A percentile compares a stretch with the other conserved stretches of the same genome.
These are phyloP conservation scores for Sardina pilchardus DNA, from an alignment of 2,113 vertebrate species.

Conservation along the genomic window DNA sequence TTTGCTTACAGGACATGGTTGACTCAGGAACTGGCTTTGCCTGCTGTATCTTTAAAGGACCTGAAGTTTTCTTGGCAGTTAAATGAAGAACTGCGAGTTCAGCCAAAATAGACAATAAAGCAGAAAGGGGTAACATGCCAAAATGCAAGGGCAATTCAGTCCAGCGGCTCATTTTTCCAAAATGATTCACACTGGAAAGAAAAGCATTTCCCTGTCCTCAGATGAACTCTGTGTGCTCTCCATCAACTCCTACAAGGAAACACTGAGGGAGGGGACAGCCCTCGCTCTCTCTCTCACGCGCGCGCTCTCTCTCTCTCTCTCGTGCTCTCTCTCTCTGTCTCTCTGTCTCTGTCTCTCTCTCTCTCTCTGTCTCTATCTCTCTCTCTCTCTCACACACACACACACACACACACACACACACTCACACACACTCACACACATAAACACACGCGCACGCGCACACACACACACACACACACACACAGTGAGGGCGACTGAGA, in stretches of 20 bases:
- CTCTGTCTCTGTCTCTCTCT: too few species aligned
- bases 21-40: constrained; percentile 79
- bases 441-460: too few species aligned
- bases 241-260: constrained; percentile 69
- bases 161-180: constrained; percentile 83
- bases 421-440: too few species aligned
- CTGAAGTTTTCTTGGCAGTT: constrained; percentile 81
- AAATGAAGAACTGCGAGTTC: constrained; percentile 80
- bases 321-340: too few species aligned
- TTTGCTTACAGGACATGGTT: constrained; percentile 76
- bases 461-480: neutral
- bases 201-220: constrained; percentile 82
- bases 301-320: constrained; percentile 11
- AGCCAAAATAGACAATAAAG: constrained; percentile 95
- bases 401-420: too few species aligned
- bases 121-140: constrained; percentile 82
- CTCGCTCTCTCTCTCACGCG: constrained; percentile 19
- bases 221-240: constrained; percentile 81
- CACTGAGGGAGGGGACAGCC: constrained; percentile 53
- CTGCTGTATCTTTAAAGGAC: constrained; percentile 83
- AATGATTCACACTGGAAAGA: constrained; percentile 84
- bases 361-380: too few species aligned
- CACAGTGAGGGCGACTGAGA: neutral
- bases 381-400: constrained; percentile 7
- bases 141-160: constrained; percentile 82